Evolutionary conservation across 2,888 invertebrate species (phyloP).

Genomic region (Hypsopygia costalis): DNA sequence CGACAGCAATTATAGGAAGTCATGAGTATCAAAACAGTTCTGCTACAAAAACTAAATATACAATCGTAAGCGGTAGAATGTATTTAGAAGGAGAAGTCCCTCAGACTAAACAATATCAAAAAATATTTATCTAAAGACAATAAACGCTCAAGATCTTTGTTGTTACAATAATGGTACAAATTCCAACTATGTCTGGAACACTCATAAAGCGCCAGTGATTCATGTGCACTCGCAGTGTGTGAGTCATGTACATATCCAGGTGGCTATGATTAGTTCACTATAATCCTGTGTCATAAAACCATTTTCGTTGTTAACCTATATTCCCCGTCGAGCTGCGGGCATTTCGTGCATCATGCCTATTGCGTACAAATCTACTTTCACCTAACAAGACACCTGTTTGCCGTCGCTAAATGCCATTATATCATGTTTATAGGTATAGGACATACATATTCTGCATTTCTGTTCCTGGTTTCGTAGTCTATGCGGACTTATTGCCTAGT

Average conservation of each 20-base stretch:
- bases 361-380: constrained; percentile 41
- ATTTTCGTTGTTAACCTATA: constrained; percentile 17
- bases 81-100: too few relatives aligned
- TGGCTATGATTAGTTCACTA: background rate
- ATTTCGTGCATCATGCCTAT: constrained; percentile 11
- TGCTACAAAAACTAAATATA: too few relatives aligned
- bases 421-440: constrained; percentile 32
- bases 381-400: constrained; percentile 38
- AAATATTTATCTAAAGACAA: too few relatives aligned
- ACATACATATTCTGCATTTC: constrained; percentile 27
- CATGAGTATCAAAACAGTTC: too few relatives aligned
- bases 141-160: constrained; percentile 3
- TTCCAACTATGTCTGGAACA: constrained; percentile 7
- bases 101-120: too few relatives aligned
- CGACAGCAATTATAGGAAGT: too few relatives aligned
- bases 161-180: constrained; percentile 8
- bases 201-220: constrained; percentile 9
- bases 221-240: constrained; percentile 6
- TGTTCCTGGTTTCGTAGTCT: constrained; percentile 41
- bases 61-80: too few relatives aligned
- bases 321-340: background rate
- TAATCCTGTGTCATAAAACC: constrained; percentile 3
- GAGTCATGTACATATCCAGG: constrained; percentile 10
- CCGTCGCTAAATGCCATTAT: constrained; percentile 47
- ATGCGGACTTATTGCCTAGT: constrained; percentile 18